Percentiles rank a stretch among this genome's conserved stretches.
Conservation (phyloP, 2,113 vertebrate species). For the Barbus barbus region DNA sequence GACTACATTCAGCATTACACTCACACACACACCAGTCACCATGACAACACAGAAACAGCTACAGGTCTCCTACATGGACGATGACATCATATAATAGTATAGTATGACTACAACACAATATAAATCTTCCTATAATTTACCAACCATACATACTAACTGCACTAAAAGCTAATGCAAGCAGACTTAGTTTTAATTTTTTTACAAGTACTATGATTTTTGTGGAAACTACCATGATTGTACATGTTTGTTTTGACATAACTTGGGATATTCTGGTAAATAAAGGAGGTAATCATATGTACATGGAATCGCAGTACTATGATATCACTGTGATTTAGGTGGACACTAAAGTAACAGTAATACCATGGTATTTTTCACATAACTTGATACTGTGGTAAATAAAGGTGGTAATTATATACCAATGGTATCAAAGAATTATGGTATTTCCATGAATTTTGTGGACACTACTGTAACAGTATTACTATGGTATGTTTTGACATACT, state of each 20-base stretch:
- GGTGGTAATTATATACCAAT: neutral
- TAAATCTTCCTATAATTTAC: constrained; percentile 8
- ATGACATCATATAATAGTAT: constrained; percentile 3
- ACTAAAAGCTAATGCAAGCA: neutral
- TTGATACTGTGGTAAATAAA: neutral
- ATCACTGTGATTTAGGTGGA: neutral
- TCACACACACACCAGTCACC: constrained; percentile 31
- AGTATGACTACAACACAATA: neutral
- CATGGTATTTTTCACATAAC: neutral
- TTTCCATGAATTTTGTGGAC: neutral
- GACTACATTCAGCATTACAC: constrained; percentile 35
- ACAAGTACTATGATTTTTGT: neutral
- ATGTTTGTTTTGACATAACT: neutral
- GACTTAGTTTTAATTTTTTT: neutral
- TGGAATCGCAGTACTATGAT: neutral
- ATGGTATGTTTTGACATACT: neutral
- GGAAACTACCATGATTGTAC: neutral
- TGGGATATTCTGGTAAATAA: neutral
- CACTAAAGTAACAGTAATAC: neutral
- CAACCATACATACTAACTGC: neutral
- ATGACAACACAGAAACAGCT: constrained; percentile 40
- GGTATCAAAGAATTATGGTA: neutral
- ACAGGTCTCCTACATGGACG: neutral
- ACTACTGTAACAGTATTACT: neutral
- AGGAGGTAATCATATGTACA: too few relatives aligned